Evolutionary conservation across 2,113 vertebrate species (phyloP).

Genomic region (Apodemus sylvaticus): DNA sequence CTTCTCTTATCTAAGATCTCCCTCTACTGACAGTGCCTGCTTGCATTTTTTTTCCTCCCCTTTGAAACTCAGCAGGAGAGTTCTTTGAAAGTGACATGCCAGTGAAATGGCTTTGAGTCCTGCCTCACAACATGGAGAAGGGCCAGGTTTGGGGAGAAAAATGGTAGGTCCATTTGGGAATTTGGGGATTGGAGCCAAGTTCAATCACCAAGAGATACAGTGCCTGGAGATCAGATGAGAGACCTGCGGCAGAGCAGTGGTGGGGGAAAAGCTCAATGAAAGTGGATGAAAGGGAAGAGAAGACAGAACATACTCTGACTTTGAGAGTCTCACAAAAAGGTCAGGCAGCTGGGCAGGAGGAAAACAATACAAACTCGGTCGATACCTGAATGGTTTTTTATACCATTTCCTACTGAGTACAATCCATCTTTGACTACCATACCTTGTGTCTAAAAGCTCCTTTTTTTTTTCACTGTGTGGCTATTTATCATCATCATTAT

Average conservation of each 20-base stretch:
- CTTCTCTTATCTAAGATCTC: slow-evolving; percentile 74
- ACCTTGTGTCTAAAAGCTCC: neutral
- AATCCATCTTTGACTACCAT: neutral
- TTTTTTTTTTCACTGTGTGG: neutral
- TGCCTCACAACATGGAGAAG: neutral
- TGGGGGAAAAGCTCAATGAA: neutral
- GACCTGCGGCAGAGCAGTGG: neutral
- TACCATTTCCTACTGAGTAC: neutral
- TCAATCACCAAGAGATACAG: neutral
- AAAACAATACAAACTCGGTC: neutral
- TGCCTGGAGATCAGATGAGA: slow-evolving; percentile 33
- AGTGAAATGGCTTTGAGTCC: slow-evolving; percentile 56
- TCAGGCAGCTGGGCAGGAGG: neutral
- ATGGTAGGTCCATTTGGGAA: slow-evolving; percentile 24
- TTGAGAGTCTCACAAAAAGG: neutral
- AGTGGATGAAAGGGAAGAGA: neutral
- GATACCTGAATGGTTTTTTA: neutral
- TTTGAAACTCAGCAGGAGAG: slow-evolving; percentile 52
- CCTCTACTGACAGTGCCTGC: slow-evolving; percentile 69
- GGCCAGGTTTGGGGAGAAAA: neutral
- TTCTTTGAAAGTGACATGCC: slow-evolving; percentile 57
- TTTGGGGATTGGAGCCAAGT: slow-evolving; percentile 9
- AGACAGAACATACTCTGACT: neutral
- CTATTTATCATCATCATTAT: neutral
- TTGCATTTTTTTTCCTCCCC: neutral